Percentiles rank a stretch among this genome's conserved stretches.
phyloP scores from a whole-genome alignment of 2,113 vertebrate species.

The Chaetodon trifascialis region DNA sequence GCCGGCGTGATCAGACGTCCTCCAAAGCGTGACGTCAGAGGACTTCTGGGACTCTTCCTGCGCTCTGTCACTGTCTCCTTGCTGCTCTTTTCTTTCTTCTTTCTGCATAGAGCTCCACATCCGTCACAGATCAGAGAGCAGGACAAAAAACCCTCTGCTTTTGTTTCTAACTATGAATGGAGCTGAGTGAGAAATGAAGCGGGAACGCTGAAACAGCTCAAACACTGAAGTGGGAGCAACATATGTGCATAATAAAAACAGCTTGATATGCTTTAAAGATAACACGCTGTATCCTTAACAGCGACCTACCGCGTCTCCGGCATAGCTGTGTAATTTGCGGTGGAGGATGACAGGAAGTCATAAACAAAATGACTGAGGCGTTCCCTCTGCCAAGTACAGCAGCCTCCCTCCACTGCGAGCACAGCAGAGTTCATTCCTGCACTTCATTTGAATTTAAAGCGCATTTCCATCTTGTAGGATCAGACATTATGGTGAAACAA shows the following conservation, averaged over 20 bases:
- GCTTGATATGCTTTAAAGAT: slow-evolving; percentile 34
- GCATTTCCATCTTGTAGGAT: slow-evolving; percentile 23
- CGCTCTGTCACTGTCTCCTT: slow-evolving; percentile 20
- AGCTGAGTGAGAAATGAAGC: slow-evolving; percentile 26
- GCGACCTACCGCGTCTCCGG: slow-evolving; percentile 12
- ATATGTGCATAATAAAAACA: background rate
- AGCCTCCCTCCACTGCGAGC: slow-evolving; percentile 28
- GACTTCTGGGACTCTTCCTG: slow-evolving; percentile 29
- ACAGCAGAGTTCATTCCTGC: slow-evolving; percentile 23
- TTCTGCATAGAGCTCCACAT: slow-evolving; percentile 45
- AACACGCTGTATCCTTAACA: background rate
- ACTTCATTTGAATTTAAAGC: slow-evolving; percentile 38
- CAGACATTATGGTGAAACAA: slow-evolving; percentile 60
- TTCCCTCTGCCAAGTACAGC: slow-evolving; percentile 42
- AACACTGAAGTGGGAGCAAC: slow-evolving; percentile 6
- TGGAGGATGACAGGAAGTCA: slow-evolving; percentile 64
- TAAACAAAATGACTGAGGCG: slow-evolving; percentile 65
- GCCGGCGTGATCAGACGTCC: slow-evolving; percentile 38
- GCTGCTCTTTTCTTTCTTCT: slow-evolving; percentile 28
- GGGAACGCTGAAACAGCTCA: background rate
- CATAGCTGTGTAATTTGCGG: slow-evolving; percentile 49
- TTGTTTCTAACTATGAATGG: slow-evolving; percentile 30
- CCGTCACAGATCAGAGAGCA: slow-evolving; percentile 53
- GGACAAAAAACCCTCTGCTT: background rate
- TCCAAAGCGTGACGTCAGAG: slow-evolving; percentile 35